Percentiles rank a stretch among this genome's conserved stretches.
Evolutionary conservation across 2,888 invertebrate genomes (phyloP).

Genomic region (Andricus quercusramuli): DNA sequence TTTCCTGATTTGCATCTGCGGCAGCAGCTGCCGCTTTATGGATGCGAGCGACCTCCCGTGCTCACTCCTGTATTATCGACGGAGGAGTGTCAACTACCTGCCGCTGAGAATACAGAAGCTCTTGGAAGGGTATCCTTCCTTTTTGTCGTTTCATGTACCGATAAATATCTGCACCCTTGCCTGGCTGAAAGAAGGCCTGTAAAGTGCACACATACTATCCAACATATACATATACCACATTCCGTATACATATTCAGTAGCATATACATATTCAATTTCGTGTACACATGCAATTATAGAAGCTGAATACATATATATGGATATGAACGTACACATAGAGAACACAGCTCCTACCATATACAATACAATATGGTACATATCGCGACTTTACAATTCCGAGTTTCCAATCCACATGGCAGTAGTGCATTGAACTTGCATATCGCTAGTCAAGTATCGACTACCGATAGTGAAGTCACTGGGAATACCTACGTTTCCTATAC

Average conservation of each 20-base stretch:
- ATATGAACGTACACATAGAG: background rate
- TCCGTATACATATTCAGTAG: too few relatives aligned
- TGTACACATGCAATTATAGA: background rate
- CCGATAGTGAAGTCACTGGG: slow-evolving; percentile 18
- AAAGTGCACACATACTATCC: background rate
- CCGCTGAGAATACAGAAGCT: slow-evolving; percentile 19
- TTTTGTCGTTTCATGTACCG: slow-evolving; percentile 10
- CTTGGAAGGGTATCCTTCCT: background rate
- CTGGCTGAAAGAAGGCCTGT: background rate
- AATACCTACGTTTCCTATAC: slow-evolving; percentile 27
- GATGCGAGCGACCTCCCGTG: slow-evolving; percentile 25
- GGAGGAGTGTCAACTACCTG: slow-evolving; percentile 1
- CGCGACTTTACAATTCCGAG: slow-evolving; percentile 23
- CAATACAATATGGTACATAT: slow-evolving; percentile 1
- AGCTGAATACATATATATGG: background rate
- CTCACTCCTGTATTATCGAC: slow-evolving; percentile 19
- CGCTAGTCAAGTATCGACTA: slow-evolving; percentile 28
- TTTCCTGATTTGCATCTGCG: slow-evolving; percentile 15
- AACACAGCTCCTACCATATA: background rate
- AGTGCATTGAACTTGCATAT: slow-evolving; percentile 36
- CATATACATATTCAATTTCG: background rate
- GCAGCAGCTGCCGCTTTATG: slow-evolving; percentile 29
- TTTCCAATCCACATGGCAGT: slow-evolving; percentile 39
- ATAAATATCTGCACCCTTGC: slow-evolving; percentile 28
- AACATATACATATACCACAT: too few relatives aligned